Evolutionary conservation across 2,888 invertebrate genomes (phyloP).

Genomic region (Drosophila acutilabella): DNA sequence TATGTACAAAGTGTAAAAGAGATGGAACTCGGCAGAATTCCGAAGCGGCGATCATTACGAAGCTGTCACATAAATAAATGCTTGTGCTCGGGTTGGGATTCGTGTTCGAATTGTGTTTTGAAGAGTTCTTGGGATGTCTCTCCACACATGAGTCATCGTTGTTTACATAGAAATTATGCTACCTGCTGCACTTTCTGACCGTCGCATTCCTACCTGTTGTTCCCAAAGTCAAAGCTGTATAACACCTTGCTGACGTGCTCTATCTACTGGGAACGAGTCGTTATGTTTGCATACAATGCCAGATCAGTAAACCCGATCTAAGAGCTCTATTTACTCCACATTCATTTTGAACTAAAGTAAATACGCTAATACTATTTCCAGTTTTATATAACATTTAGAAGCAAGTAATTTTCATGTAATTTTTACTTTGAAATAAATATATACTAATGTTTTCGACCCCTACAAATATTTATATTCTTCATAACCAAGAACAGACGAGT

Average conservation of each 20-base stretch:
- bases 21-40: constrained; percentile 8
- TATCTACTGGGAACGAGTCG: constrained; percentile 38
- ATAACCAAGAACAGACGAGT: too few species aligned
- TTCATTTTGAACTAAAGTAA: too few species aligned
- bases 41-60: constrained; percentile 38
- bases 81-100: too few species aligned
- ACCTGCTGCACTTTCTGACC: constrained; percentile 66
- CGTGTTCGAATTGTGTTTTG: constrained; percentile 38
- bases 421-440: too few species aligned
- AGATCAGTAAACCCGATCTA: constrained; percentile 13
- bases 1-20: constrained; percentile 5
- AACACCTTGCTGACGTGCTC: constrained; percentile 40
- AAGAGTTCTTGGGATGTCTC: constrained; percentile 45
- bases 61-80: constrained; percentile 55
- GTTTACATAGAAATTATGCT: constrained; percentile 76
- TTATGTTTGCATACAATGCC: constrained; percentile 6
- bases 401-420: too few species aligned
- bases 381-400: too few species aligned
- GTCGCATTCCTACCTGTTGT: constrained; percentile 35
- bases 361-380: too few species aligned
- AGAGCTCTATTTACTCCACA: constrained; percentile 16
- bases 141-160: constrained; percentile 63
- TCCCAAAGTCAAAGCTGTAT: constrained; percentile 28
- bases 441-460: too few species aligned
- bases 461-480: too few species aligned